phyloP scores from a whole-genome alignment of 2,888 invertebrate species.

The Drosophila mulleri region DNA sequence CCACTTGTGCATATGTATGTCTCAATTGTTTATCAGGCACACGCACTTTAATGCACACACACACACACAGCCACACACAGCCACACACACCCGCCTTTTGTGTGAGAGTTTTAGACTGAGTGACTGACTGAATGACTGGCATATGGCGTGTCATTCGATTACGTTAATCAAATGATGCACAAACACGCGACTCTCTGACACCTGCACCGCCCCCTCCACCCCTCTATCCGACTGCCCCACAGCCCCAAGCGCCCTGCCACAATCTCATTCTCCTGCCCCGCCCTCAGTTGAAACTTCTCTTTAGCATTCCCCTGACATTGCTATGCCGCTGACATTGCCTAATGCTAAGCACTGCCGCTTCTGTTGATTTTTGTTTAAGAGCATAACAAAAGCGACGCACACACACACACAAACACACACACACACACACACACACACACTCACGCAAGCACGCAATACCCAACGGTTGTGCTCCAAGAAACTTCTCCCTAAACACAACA shows the following conservation, averaged over 20 bases:
- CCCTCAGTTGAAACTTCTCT: background rate
- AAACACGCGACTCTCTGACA: conserved; percentile 33
- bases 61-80: background rate
- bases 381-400: conserved; percentile 46
- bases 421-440: background rate
- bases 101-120: conserved; percentile 12
- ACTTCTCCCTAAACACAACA: background rate
- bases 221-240: background rate
- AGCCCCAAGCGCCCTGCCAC: background rate
- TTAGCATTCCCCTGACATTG: conserved; percentile 38
- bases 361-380: conserved; percentile 65
- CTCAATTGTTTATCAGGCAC: conserved; percentile 70
- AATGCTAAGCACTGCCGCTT: conserved; percentile 51
- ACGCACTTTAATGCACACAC: conserved; percentile 36
- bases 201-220: background rate
- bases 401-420: conserved; percentile 14
- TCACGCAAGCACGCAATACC: conserved; percentile 8
- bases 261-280: conserved; percentile 6
- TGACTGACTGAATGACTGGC: conserved; percentile 60
- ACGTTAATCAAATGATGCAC: conserved; percentile 79
- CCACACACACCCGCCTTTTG: conserved; percentile 3
- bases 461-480: conserved; percentile 18
- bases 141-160: conserved; percentile 78
- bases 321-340: conserved; percentile 43
- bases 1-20: conserved; percentile 40